A percentile compares a stretch with the other conserved stretches of the same genome.
phyloP scores from a whole-genome alignment of 2,888 invertebrate genomes.

The Protonemura montana region DNA sequence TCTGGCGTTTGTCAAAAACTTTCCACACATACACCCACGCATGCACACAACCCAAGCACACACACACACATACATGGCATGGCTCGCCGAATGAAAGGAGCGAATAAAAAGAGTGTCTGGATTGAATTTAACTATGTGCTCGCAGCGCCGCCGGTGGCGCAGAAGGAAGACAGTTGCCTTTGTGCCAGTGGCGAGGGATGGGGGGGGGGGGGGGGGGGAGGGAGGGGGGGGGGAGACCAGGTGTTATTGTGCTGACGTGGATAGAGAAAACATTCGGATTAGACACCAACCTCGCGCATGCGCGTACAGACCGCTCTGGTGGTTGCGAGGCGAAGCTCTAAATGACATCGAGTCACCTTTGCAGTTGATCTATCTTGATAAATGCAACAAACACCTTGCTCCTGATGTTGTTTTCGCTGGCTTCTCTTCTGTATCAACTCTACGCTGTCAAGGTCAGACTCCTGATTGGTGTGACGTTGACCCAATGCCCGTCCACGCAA shows the following conservation, averaged over 20 bases:
- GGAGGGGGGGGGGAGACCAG: background rate
- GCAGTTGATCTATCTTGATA: too few species aligned
- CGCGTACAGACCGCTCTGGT: background rate
- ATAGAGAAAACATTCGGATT: conserved; percentile 31
- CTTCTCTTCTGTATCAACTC: too few species aligned
- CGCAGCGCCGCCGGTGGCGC: background rate
- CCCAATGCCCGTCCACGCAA: too few species aligned
- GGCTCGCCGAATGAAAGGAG: conserved; percentile 13
- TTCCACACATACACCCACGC: conserved; percentile 21
- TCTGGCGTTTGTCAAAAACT: conserved; percentile 48
- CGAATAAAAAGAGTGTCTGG: conserved; percentile 46
- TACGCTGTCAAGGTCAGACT: too few species aligned
- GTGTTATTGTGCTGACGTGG: conserved; percentile 36
- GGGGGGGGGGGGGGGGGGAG: background rate
- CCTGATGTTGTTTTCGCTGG: too few species aligned
- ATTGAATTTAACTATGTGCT: conserved; percentile 46
- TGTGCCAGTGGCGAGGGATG: background rate
- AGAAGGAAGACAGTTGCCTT: background rate
- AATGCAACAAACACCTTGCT: too few species aligned
- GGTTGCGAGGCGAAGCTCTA: background rate
- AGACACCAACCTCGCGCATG: background rate
- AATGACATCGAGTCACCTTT: too few species aligned
- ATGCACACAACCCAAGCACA: background rate
- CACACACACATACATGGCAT: background rate
- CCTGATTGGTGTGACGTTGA: too few species aligned